phyloP scores from a whole-genome alignment of 2,113 vertebrate species.

The Ciconia maguari region DNA sequence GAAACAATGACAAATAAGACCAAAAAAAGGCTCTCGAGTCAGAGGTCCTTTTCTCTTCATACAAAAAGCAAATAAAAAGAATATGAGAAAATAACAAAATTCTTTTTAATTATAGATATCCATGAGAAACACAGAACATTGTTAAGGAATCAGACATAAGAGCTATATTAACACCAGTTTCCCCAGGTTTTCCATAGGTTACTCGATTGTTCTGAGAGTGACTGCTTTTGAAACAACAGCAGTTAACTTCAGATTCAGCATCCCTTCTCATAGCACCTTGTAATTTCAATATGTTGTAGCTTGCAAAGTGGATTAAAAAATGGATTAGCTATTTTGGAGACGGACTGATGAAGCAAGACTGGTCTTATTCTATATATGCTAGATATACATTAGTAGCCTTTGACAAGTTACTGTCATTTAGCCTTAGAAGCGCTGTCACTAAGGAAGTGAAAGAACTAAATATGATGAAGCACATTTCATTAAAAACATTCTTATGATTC shows the following conservation, averaged over 20 bases:
- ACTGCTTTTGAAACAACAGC: slow-evolving; percentile 61
- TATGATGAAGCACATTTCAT: neutral
- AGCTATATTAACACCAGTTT: slow-evolving; percentile 59
- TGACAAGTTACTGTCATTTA: neutral
- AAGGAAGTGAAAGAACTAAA: neutral
- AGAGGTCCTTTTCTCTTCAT: slow-evolving; percentile 43
- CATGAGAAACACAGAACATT: slow-evolving; percentile 37
- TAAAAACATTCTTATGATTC: neutral
- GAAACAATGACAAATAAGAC: slow-evolving; percentile 7
- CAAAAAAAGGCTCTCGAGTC: neutral
- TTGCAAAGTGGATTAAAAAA: slow-evolving; percentile 32
- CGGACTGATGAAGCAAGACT: neutral
- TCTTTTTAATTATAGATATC: slow-evolving; percentile 29
- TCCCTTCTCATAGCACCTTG: slow-evolving; percentile 22
- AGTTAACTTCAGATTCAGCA: slow-evolving; percentile 51
- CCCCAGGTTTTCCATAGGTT: slow-evolving; percentile 27
- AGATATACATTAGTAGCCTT: neutral
- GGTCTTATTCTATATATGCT: neutral
- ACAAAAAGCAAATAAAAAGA: slow-evolving; percentile 50
- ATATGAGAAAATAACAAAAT: slow-evolving; percentile 25
- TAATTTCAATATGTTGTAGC: slow-evolving; percentile 47
- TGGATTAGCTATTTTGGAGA: neutral
- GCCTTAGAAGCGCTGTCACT: neutral
- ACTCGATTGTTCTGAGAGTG: slow-evolving; percentile 37
- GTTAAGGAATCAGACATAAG: slow-evolving; percentile 50